A percentile compares a stretch with the other conserved stretches of the same genome.
Conservation (phyloP, 2,113 vertebrate genomes). For the Thryonomys swinderianus region DNA sequence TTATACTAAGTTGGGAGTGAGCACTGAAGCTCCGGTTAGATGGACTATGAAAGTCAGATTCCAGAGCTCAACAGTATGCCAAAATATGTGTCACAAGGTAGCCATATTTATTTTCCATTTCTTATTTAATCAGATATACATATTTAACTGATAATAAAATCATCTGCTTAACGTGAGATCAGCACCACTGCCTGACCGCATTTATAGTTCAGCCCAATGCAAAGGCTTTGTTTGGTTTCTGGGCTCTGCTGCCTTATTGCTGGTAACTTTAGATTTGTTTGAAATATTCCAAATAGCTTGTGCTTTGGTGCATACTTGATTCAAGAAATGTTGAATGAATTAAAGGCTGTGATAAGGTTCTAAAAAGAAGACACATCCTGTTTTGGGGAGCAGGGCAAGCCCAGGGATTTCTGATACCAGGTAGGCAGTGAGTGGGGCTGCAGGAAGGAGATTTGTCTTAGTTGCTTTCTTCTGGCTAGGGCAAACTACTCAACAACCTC, state of each 20-base stretch:
- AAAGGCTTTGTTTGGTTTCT: background rate
- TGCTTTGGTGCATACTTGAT: background rate
- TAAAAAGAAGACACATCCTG: background rate
- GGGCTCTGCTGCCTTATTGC: background rate
- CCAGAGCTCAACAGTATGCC: background rate
- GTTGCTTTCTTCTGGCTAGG: background rate
- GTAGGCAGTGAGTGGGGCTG: background rate
- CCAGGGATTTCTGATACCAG: background rate
- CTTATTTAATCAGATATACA: background rate
- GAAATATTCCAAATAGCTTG: background rate
- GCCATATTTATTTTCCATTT: background rate
- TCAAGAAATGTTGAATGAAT: slow-evolving; percentile 43
- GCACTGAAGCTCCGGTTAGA: background rate
- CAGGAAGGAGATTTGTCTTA: background rate
- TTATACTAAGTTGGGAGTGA: background rate
- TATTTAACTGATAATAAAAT: background rate
- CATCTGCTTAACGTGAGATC: background rate
- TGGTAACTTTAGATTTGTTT: background rate
- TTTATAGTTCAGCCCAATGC: background rate
- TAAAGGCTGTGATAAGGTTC: background rate
- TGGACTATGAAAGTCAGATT: background rate
- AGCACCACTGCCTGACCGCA: background rate
- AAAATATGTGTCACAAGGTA: too few relatives aligned
- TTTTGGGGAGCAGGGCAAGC: background rate
- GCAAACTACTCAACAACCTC: background rate